Evolutionary conservation across 2,888 invertebrate species (phyloP), one percentile per base, ranked within the genome.

Genomic region (Cosmorhoe ocellata): DNA sequence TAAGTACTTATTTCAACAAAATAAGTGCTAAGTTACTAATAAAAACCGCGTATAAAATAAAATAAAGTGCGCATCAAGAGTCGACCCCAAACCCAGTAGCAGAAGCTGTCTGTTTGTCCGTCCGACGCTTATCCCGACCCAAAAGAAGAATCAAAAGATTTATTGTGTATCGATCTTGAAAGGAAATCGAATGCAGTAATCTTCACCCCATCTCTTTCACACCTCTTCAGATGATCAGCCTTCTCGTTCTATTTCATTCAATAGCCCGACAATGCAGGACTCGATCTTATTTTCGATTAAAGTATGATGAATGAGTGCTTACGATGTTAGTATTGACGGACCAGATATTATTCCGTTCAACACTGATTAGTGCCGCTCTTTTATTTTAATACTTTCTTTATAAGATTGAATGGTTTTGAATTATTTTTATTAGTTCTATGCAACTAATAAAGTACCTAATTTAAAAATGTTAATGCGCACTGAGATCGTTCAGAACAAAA

Each of bases 161-260:
- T 84, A 84, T 83, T 76, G 80, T 77, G 76, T 79, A 84, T 83
- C 81, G 82, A 84, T 84, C 82, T 76, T 66, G 71, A 71, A 71
- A 80, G 72, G 78, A 76, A 79, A 83, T 82, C 80, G 77, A 78
- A 76, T 74, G 61, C 70, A 67, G 70, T 76, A 74, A 75, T 74
- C 66, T 67, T 70, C 41, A 41, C 27, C 5, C 58, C 55, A 26
- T 76, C 71, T 58, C 69, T 40, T 33, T 73, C 64, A 3, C 55
- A 38, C 74, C 8, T 43, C 11, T 10, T 2, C 9, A 11, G n/a
- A n/a, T 28, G 3, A n/a, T 37, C 48, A 8, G 27, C 51, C 40
- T 11, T 76, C 77, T 69, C 73, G 47, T 58, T 74, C 70, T 56
- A 44, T 58, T 66, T 67, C 81, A 79, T 83, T 81, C 79, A 81